Percentiles rank a stretch among this genome's conserved stretches.
These are phyloP conservation scores for Sipha flava DNA, from an alignment of 1,140 invertebrate genomes.

Conservation along the genomic window DNA sequence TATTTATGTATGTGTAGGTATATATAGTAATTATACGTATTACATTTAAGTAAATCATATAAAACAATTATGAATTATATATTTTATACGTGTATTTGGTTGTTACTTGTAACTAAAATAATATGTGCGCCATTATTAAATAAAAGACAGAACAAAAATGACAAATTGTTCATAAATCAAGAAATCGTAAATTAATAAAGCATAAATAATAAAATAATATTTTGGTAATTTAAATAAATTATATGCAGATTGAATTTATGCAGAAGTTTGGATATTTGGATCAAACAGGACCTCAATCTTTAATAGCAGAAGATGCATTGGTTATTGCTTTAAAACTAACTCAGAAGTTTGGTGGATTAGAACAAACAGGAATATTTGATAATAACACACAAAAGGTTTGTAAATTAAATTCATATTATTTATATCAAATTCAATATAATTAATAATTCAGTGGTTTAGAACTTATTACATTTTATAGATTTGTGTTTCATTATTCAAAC, in stretches of 20 bases:
- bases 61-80: not conserved
- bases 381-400: conserved; percentile 50
- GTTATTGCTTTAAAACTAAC: conserved; percentile 53
- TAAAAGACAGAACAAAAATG: not conserved
- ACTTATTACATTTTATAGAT: too few relatives aligned
- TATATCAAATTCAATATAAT: too few relatives aligned
- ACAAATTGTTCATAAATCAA: not conserved
- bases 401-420: not conserved
- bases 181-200: not conserved
- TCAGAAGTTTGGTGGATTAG: conserved; percentile 58
- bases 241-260: conserved; percentile 52
- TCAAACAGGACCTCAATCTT: conserved; percentile 45
- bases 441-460: too few relatives aligned
- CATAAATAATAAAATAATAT: not conserved
- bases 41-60: not conserved
- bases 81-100: not conserved
- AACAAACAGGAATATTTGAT: conserved; percentile 55
- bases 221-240: not conserved
- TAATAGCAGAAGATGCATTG: conserved; percentile 52
- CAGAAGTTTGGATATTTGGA: conserved; percentile 55
- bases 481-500: too few relatives aligned
- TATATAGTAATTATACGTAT: not conserved
- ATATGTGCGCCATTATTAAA: not conserved
- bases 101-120: not conserved
- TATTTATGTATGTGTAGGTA: too few relatives aligned